Percentiles rank a stretch among this genome's conserved stretches.
Conservation (phyloP, 2,888 invertebrate genomes). For the Drosophila antonietae region DNA sequence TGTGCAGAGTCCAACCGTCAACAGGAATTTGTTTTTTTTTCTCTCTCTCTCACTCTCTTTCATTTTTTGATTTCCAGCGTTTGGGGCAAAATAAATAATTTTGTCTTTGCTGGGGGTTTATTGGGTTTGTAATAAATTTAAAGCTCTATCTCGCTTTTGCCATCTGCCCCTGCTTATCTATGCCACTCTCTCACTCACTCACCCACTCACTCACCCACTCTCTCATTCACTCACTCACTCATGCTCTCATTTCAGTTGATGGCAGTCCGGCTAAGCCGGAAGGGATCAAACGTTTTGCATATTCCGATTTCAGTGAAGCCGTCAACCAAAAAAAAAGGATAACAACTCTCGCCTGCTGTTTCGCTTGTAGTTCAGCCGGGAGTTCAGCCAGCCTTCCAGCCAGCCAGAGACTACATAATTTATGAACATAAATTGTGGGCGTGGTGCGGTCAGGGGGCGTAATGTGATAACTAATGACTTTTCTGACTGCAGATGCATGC, state of each 20-base stretch:
- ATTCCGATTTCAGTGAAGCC: constrained; percentile 41
- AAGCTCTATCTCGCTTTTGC: constrained; percentile 24
- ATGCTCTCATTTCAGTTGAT: constrained; percentile 56
- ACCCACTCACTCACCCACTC: constrained; percentile 1
- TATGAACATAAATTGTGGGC: constrained; percentile 60
- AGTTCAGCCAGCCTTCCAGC: constrained; percentile 33
- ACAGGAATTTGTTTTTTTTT: constrained; percentile 37
- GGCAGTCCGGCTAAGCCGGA: constrained; percentile 71
- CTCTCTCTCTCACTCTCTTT: not conserved
- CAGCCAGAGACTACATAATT: constrained; percentile 60
- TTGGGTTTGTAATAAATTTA: constrained; percentile 70
- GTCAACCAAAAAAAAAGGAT: constrained; percentile 38
- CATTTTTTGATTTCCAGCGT: constrained; percentile 47
- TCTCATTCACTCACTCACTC: constrained; percentile 50
- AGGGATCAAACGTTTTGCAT: constrained; percentile 75
- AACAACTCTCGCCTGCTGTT: constrained; percentile 24
- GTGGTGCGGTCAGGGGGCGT: constrained; percentile 35
- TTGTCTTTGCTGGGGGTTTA: constrained; percentile 43
- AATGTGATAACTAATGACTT: constrained; percentile 58
- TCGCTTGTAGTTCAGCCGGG: constrained; percentile 12
- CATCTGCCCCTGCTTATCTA: not conserved
- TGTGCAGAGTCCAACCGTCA: constrained; percentile 33
- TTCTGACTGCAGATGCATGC: constrained; percentile 55
- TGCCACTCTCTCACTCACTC: not conserved
- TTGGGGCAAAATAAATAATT: constrained; percentile 67